These are phyloP conservation scores for Drosophila tropicalis DNA, from an alignment of 1,140 invertebrate species.

Conservation along the genomic window DNA sequence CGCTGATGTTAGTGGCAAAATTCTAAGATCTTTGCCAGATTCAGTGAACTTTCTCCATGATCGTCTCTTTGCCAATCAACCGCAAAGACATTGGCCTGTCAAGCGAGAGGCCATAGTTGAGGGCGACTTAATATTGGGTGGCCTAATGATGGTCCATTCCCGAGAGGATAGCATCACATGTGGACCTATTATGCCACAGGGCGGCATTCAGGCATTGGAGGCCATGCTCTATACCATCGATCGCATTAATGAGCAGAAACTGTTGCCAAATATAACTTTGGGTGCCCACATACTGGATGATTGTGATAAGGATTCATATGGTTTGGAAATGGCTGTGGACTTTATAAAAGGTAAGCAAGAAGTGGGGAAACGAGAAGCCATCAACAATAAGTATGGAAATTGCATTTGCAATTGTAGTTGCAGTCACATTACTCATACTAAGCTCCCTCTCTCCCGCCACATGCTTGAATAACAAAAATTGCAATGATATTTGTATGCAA, in stretches of 20 bases:
- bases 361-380: neutral
- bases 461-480: neutral
- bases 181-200: constrained; percentile 95
- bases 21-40: constrained; percentile 74
- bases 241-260: constrained; percentile 87
- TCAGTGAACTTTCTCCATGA: constrained; percentile 63
- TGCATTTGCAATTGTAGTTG: neutral
- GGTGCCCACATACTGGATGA: constrained; percentile 95
- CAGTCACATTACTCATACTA: constrained; percentile 31
- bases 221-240: constrained; percentile 95
- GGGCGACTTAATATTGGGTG: constrained; percentile 93
- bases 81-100: constrained; percentile 89
- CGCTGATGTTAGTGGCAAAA: constrained; percentile 59
- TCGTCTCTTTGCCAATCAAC: constrained; percentile 45
- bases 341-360: constrained; percentile 93
- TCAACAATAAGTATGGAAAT: neutral
- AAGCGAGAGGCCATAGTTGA: constrained; percentile 93
- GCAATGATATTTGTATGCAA: constrained; percentile 44
- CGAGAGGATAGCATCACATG: constrained; percentile 91
- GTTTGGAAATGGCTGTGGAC: constrained; percentile 95
- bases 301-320: constrained; percentile 96
- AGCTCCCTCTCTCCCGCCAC: neutral
- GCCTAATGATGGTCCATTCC: constrained; percentile 97
- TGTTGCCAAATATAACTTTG: constrained; percentile 88
- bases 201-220: constrained; percentile 92